A percentile compares a stretch with the other conserved stretches of the same genome.
These are phyloP conservation scores for Pygoscelis antarcticus DNA, from an alignment of 2,113 vertebrate species.

Conservation along the genomic window DNA sequence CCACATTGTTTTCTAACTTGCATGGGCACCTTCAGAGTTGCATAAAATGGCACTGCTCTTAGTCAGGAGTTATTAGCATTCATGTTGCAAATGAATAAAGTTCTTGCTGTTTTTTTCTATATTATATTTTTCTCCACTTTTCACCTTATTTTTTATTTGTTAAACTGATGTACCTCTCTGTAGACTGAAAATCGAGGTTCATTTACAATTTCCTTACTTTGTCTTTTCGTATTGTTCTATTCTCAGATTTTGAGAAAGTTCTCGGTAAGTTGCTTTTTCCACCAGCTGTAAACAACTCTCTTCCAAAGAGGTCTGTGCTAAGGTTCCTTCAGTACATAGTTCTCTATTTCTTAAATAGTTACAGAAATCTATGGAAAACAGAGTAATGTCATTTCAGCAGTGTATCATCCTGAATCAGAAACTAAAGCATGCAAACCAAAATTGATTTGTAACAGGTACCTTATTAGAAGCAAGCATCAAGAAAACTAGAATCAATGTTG, in stretches of 20 bases:
- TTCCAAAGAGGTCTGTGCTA: background rate
- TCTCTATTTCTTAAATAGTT: slow-evolving; percentile 39
- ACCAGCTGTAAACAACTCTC: slow-evolving; percentile 11
- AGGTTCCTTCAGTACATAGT: slow-evolving; percentile 22
- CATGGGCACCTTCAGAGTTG: background rate
- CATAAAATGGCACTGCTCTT: background rate
- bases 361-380: slow-evolving; percentile 58
- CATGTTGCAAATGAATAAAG: background rate
- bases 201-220: background rate
- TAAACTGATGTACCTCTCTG: background rate
- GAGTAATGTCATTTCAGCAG: slow-evolving; percentile 70
- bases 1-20: background rate
- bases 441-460: slow-evolving; percentile 87
- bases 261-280: background rate
- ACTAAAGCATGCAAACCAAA: slow-evolving; percentile 78
- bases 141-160: background rate
- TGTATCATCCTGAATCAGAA: slow-evolving; percentile 74
- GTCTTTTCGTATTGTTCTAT: background rate
- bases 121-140: background rate
- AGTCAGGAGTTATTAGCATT: background rate
- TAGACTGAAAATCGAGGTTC: background rate
- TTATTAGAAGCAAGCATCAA: slow-evolving; percentile 86
- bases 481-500: slow-evolving; percentile 92
- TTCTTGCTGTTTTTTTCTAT: background rate
- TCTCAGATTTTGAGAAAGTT: background rate